phyloP scores from a whole-genome alignment of 2,888 invertebrate species.

The Tuta absoluta region DNA sequence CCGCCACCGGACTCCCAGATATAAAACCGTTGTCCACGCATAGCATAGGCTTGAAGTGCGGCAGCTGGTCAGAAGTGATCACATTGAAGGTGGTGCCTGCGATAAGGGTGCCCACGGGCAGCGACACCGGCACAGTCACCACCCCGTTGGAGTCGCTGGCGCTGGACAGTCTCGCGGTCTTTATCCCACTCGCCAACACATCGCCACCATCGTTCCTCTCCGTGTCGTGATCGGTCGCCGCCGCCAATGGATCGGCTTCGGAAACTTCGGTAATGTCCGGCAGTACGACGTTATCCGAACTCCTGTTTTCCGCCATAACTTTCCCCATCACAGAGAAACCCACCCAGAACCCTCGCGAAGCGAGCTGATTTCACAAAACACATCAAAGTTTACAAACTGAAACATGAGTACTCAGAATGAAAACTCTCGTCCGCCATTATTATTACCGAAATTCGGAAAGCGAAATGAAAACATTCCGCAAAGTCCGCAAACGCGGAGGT shows the following conservation, averaged over 20 bases:
- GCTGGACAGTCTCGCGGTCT: slow-evolving; percentile 55
- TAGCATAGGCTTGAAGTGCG: slow-evolving; percentile 91
- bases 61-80: slow-evolving; percentile 91
- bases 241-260: slow-evolving; percentile 81
- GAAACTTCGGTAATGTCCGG: slow-evolving; percentile 86
- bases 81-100: slow-evolving; percentile 91
- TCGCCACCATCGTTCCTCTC: slow-evolving; percentile 75
- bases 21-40: slow-evolving; percentile 93
- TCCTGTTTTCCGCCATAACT: slow-evolving; percentile 70
- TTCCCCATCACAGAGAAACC: slow-evolving; percentile 53
- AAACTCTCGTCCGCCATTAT: slow-evolving; percentile 53
- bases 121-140: slow-evolving; percentile 82
- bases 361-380: slow-evolving; percentile 47
- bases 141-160: slow-evolving; percentile 68
- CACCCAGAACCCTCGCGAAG: slow-evolving; percentile 49
- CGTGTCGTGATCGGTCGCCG: slow-evolving; percentile 82
- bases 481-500: slow-evolving; percentile 43
- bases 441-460: slow-evolving; percentile 47
- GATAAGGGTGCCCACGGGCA: slow-evolving; percentile 91
- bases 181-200: slow-evolving; percentile 59
- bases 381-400: slow-evolving; percentile 41
- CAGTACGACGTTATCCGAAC: slow-evolving; percentile 85
- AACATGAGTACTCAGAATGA: slow-evolving; percentile 39
- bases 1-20: slow-evolving; percentile 83
- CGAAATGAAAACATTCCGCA: slow-evolving; percentile 46